Evolutionary conservation across 1,140 invertebrate species (phyloP).

Genomic region (Drusus annulatus): DNA sequence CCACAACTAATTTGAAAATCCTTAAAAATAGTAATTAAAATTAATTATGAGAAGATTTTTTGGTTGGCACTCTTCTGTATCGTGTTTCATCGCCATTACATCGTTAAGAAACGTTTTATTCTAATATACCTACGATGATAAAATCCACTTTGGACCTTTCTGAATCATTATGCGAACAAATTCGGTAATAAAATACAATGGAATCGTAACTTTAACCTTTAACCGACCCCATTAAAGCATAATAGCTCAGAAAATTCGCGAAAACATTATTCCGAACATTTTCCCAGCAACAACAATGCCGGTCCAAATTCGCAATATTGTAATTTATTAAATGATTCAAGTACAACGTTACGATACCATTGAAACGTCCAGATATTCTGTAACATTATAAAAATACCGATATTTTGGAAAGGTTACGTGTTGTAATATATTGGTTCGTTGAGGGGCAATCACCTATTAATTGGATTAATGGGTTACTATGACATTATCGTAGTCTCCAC

Average conservation of each 20-base stretch:
- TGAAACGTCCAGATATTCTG: background rate
- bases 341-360: background rate
- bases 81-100: too few species aligned
- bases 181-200: conserved; percentile 1
- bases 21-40: too few species aligned
- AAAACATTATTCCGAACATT: background rate
- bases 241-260: conserved; percentile 4
- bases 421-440: background rate
- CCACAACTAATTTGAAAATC: too few species aligned
- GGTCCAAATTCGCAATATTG: too few species aligned
- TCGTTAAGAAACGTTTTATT: too few species aligned
- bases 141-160: background rate
- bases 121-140: too few species aligned
- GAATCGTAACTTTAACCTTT: conserved; percentile 12
- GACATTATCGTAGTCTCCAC: too few species aligned
- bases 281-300: too few species aligned
- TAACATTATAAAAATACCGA: background rate
- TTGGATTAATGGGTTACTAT: too few species aligned
- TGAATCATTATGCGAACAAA: background rate
- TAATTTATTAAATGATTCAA: too few species aligned
- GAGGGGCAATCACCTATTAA: background rate
- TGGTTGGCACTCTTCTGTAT: too few species aligned
- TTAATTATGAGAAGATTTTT: too few species aligned
- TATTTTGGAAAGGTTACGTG: background rate
- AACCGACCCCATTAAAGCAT: conserved; percentile 6